These are phyloP conservation scores for Lichenostomus cassidix DNA, from an alignment of 2,113 vertebrate genomes.

Conservation along the genomic window DNA sequence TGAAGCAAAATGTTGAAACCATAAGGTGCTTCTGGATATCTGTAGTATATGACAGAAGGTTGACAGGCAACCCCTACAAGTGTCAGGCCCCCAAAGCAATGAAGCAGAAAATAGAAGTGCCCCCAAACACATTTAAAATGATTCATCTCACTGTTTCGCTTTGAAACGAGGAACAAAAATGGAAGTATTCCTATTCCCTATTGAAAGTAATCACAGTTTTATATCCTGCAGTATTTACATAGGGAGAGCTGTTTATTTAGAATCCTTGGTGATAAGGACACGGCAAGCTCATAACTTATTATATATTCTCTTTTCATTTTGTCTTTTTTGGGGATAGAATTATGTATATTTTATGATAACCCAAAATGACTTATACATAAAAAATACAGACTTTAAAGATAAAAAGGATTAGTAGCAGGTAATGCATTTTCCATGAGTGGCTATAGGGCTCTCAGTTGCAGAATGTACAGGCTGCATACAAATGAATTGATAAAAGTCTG, in stretches of 20 bases:
- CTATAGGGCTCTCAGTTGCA: slow-evolving; percentile 82
- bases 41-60: not conserved
- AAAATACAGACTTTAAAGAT: slow-evolving; percentile 89
- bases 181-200: slow-evolving; percentile 73
- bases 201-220: slow-evolving; percentile 82
- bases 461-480: slow-evolving; percentile 81
- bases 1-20: slow-evolving; percentile 5
- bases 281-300: slow-evolving; percentile 74
- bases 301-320: slow-evolving; percentile 84
- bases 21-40: not conserved
- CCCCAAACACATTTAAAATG: slow-evolving; percentile 34
- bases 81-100: not conserved
- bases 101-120: slow-evolving; percentile 53
- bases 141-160: slow-evolving; percentile 70
- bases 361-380: slow-evolving; percentile 87
- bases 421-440: slow-evolving; percentile 90
- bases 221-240: slow-evolving; percentile 81
- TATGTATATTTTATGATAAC: slow-evolving; percentile 89
- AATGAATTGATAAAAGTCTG: slow-evolving; percentile 88
- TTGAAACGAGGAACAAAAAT: slow-evolving; percentile 68
- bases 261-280: slow-evolving; percentile 79
- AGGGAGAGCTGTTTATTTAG: slow-evolving; percentile 83
- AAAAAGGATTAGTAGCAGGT: slow-evolving; percentile 89
- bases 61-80: not conserved
- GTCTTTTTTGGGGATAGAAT: slow-evolving; percentile 74